Percentiles rank a stretch among this genome's conserved stretches.
These are phyloP conservation scores for Atlantisia rogersi DNA, from an alignment of 2,113 vertebrate genomes.

Conservation along the genomic window DNA sequence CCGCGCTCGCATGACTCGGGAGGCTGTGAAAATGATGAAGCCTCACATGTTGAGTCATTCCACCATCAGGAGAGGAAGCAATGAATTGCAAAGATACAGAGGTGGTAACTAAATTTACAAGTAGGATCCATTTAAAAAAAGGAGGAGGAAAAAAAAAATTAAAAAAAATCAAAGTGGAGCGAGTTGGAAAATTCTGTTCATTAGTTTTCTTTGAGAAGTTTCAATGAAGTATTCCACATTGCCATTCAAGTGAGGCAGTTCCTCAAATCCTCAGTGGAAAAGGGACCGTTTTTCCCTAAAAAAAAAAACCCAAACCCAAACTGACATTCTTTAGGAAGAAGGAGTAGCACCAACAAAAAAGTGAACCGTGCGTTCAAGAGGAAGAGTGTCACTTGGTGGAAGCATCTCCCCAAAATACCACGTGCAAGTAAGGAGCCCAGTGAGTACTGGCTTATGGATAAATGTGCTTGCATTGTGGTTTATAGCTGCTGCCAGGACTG, in stretches of 20 bases:
- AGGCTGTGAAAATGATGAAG: conserved; percentile 69
- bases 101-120: conserved; percentile 72
- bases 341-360: neutral
- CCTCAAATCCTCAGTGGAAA: neutral
- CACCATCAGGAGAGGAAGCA: conserved; percentile 67
- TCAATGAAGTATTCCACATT: conserved; percentile 50
- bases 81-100: conserved; percentile 60
- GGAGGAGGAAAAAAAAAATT: conserved; percentile 31
- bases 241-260: conserved; percentile 5
- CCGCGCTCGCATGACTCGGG: conserved; percentile 16
- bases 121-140: conserved; percentile 55
- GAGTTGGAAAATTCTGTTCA: conserved; percentile 68
- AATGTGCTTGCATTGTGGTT: neutral
- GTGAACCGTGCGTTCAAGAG: neutral
- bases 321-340: neutral
- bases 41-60: conserved; percentile 67
- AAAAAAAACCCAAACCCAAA: too few species aligned
- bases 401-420: neutral
- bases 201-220: conserved; percentile 48
- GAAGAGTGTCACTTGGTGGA: neutral
- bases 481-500: neutral
- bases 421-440: neutral
- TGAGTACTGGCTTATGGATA: neutral
- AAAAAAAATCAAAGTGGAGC: conserved; percentile 61
- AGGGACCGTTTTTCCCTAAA: neutral